These are phyloP conservation scores for Rhogogaster chlorosoma DNA, from an alignment of 2,888 invertebrate species.

Conservation along the genomic window DNA sequence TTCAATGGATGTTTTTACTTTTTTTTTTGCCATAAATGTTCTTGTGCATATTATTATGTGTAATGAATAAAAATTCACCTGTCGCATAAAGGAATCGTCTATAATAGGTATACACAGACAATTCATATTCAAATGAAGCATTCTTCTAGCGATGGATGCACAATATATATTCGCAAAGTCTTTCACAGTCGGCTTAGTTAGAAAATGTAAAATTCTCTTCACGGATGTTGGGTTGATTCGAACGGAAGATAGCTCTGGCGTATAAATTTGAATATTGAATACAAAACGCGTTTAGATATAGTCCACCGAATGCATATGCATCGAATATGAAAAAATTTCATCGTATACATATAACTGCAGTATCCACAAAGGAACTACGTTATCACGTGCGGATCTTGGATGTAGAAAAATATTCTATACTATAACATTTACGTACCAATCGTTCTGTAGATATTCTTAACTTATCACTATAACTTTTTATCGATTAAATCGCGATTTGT, in stretches of 20 bases:
- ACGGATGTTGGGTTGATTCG: not conserved
- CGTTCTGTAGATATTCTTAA: conserved; percentile 43
- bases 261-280: conserved; percentile 44
- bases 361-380: not conserved
- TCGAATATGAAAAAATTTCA: not conserved
- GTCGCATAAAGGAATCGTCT: not conserved
- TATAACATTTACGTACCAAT: conserved; percentile 29
- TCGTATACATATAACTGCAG: not conserved
- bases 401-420: not conserved
- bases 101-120: not conserved
- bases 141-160: not conserved
- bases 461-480: conserved; percentile 53
- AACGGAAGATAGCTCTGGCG: not conserved
- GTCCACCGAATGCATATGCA: not conserved
- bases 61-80: not conserved
- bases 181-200: not conserved
- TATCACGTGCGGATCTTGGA: not conserved
- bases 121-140: conserved; percentile 23
- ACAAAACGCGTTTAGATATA: not conserved
- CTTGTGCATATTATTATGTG: not conserved
- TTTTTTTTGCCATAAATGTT: not conserved
- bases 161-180: not conserved
- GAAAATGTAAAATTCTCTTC: not conserved
- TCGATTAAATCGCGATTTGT: conserved; percentile 53
- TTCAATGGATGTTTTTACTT: not conserved